Evolutionary conservation across 2,888 invertebrate genomes (phyloP).

Genomic region (Drosophila acutilabella): DNA sequence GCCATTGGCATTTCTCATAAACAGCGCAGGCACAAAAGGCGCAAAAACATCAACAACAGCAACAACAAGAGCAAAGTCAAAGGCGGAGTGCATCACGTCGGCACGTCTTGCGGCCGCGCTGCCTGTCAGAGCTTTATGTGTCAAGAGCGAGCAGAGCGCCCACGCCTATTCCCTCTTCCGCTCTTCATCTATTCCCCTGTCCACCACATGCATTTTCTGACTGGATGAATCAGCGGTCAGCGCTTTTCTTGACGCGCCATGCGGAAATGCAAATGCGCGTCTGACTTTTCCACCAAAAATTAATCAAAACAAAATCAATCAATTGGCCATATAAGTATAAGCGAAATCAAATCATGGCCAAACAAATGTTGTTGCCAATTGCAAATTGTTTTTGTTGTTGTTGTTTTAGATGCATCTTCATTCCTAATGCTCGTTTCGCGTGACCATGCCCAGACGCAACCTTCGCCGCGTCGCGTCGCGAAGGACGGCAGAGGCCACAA

Average conservation of each 20-base stretch:
- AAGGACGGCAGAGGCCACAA: conserved; percentile 57
- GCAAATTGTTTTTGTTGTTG: conserved; percentile 2
- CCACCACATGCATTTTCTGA: neutral
- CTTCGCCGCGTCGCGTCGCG: conserved; percentile 59
- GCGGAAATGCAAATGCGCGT: conserved; percentile 65
- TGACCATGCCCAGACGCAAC: conserved; percentile 67
- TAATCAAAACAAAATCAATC: conserved; percentile 28
- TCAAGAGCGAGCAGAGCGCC: conserved; percentile 59
- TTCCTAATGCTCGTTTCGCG: conserved; percentile 22
- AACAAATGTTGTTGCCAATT: conserved; percentile 10
- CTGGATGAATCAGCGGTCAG: conserved; percentile 18
- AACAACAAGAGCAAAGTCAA: conserved; percentile 6
- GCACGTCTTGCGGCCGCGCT: conserved; percentile 50
- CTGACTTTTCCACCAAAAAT: conserved; percentile 32
- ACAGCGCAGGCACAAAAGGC: conserved; percentile 10
- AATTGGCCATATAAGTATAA: conserved; percentile 8
- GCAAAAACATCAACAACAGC: neutral
- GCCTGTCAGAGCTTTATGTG: conserved; percentile 62
- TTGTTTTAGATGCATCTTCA: conserved; percentile 22
- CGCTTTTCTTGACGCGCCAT: conserved; percentile 13
- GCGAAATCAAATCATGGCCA: conserved; percentile 42
- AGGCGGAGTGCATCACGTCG: conserved; percentile 38
- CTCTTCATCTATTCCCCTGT: neutral
- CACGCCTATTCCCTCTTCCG: neutral
- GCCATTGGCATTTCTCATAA: conserved; percentile 51